phyloP scores from a whole-genome alignment of 2,113 vertebrate species.

The Lepus timidus region DNA sequence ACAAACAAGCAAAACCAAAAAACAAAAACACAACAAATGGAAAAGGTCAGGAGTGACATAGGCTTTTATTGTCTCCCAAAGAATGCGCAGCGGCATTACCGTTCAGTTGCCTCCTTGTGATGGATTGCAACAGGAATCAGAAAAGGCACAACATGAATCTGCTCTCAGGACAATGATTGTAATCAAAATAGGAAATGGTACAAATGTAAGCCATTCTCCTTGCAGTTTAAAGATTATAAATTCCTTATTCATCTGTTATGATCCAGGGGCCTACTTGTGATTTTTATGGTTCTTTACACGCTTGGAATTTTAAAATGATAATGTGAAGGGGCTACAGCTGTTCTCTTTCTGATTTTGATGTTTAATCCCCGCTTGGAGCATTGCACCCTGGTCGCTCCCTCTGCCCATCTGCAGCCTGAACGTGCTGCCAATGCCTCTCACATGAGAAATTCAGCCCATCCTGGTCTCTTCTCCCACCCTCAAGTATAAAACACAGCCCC shows the following conservation, averaged over 20 bases:
- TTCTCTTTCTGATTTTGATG: conserved; percentile 63
- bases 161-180: conserved; percentile 81
- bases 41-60: conserved; percentile 79
- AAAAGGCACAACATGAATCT: conserved; percentile 81
- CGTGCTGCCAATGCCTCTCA: conserved; percentile 9
- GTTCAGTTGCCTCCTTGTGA: conserved; percentile 82
- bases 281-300: conserved; percentile 73
- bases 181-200: conserved; percentile 84
- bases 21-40: conserved; percentile 65
- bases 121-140: conserved; percentile 84
- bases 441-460: not conserved
- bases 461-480: not conserved
- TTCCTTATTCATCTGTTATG: conserved; percentile 81
- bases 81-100: conserved; percentile 48
- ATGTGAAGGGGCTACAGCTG: conserved; percentile 76
- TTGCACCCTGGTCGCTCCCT: conserved; percentile 38
- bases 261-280: conserved; percentile 78
- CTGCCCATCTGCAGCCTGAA: conserved; percentile 55
- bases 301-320: conserved; percentile 75
- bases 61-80: conserved; percentile 83
- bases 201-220: conserved; percentile 74
- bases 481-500: not conserved
- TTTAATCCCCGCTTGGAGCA: conserved; percentile 53
- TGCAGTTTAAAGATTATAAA: conserved; percentile 80
- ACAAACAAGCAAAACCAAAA: conserved; percentile 63